Percentiles rank a stretch among this genome's conserved stretches.
Evolutionary conservation across 2,113 vertebrate genomes (phyloP).

Genomic region (Isurus oxyrinchus): DNA sequence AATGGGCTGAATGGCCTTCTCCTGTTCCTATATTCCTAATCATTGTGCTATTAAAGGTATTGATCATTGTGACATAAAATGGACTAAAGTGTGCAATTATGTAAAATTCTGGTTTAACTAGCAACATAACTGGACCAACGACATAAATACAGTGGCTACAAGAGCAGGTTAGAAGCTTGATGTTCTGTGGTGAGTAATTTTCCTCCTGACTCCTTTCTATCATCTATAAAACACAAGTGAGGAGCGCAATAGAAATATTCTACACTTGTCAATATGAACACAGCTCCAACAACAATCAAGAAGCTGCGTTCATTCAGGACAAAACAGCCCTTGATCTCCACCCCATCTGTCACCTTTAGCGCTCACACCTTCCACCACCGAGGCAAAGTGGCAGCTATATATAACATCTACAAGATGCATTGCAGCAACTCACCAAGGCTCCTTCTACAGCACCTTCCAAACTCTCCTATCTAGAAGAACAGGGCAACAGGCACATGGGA

Average conservation of each 20-base stretch:
- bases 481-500: too few species aligned
- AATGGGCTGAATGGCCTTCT: too few species aligned
- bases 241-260: background rate
- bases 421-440: background rate
- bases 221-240: background rate
- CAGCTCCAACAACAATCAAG: background rate
- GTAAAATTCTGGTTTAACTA: background rate
- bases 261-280: background rate
- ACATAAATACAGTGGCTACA: too few species aligned
- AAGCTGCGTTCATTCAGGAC: background rate
- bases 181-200: too few species aligned
- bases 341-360: background rate
- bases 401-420: background rate
- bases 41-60: background rate
- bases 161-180: too few species aligned
- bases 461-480: too few species aligned
- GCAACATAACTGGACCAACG: too few species aligned
- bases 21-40: too few species aligned
- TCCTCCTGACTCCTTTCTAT: too few species aligned
- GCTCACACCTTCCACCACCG: background rate
- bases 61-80: background rate
- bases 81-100: background rate
- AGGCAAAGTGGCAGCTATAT: background rate
- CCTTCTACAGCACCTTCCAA: too few species aligned
- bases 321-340: background rate